Evolutionary conservation across 1,140 invertebrate species (phyloP), one percentile per base, ranked within the genome.

Genomic region (Ips typographus): DNA sequence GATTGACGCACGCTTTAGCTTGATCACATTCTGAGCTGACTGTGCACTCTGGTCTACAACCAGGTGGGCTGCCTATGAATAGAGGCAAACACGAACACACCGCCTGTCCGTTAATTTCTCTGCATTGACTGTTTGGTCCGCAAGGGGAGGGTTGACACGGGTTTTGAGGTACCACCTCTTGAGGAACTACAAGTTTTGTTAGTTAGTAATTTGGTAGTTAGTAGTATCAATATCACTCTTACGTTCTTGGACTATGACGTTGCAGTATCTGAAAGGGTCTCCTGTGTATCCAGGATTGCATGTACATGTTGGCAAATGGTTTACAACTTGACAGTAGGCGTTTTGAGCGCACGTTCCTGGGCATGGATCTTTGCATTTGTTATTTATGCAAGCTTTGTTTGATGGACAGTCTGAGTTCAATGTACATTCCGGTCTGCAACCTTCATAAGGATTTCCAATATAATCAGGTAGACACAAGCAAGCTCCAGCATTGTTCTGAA

Each of bases 91-190:
- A 95, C 41, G 89, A 88, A 76, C 93, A 95, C 52, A 91, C 88
- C 7, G 91, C 89, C 72, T 89, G 88, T 64, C 86, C 85, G 58
- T 90, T 88, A 65, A 87, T 83, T 58, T 88, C 85, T 49, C 88
- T 86, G 78, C 92, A 94, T 76, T 88, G 87, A 78, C 91, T 92
- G 80, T 92, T 92, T 4, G 90, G 85, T 65, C 91, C 92, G 80
- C 92, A 94, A 51, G 92, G 91, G 42, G 91, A 90, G 70, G 91
- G 91, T 79, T 87, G 82, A 78, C 91, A 93, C 2, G 91, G 91
- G 80, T 42, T 82, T 82, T 82, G 81, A 61, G 81, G 82, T 74
- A 72, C 72, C 75, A 78, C 76, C 59, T 55, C 68, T 52, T 37
- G 57, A 58, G 63, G 60, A 41, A 58, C 70, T 72, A 65, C 22